Conservation (phyloP, 1,140 invertebrate genomes). For the Oryctes rhinoceros region DNA sequence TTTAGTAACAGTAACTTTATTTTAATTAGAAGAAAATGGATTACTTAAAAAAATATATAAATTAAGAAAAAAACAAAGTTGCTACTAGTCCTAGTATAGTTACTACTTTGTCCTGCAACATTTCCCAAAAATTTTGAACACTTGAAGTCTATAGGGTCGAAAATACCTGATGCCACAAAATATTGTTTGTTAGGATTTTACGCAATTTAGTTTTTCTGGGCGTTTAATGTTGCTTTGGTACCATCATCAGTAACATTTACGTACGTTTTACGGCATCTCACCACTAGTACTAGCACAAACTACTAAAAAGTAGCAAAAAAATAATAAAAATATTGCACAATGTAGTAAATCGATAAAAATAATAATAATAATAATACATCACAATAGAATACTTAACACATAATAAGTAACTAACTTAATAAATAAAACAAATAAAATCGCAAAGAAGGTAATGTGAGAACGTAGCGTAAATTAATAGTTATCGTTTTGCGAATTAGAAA, state of each 20-base stretch:
- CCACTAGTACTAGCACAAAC: not conserved
- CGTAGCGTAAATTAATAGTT: not conserved
- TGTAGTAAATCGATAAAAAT: not conserved
- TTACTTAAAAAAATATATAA: no score
- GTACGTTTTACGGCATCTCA: not conserved
- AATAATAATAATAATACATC: constrained; percentile 15
- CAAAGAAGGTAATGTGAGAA: not conserved
- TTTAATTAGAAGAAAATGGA: no score
- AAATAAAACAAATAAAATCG: constrained; percentile 3
- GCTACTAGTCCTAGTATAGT: no score
- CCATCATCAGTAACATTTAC: not conserved
- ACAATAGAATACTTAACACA: not conserved
- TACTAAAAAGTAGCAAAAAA: not conserved
- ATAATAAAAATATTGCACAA: constrained; percentile 15
- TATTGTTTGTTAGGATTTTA: no score
- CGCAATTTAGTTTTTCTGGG: not conserved
- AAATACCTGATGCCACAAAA: no score
- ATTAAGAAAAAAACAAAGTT: no score
- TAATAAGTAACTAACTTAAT: not conserved
- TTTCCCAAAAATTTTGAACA: no score
- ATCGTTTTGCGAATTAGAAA: not conserved
- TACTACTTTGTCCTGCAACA: no score
- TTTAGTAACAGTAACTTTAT: no score
- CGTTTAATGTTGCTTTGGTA: not conserved
- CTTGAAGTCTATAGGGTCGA: no score